Evolutionary conservation across 1,140 invertebrate genomes (phyloP), one percentile per base, ranked within the genome.

Genomic region (Eulimnadia texana): DNA sequence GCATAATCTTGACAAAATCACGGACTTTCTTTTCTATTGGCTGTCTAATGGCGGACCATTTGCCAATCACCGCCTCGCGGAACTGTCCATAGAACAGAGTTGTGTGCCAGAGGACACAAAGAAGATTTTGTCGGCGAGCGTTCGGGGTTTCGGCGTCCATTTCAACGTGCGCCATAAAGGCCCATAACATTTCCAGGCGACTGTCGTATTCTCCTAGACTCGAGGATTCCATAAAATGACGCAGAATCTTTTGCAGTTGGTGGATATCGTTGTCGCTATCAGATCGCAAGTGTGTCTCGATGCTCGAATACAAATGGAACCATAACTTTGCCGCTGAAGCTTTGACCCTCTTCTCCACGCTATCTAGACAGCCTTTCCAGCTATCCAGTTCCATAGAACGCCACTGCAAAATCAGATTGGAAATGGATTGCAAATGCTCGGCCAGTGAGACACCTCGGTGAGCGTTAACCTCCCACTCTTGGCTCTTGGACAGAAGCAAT

Each of bases 1-100:
- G 79, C n/a, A 85, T 86, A 50, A 98, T 96, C 71, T 97, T 96
- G 0, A 98, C 87, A 71, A 92, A 93, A 63, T 95, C 90, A 64
- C 86, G 86, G 1, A 98, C 70, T 72, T 93, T 88, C 74, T 93
- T 94, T 66, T 96, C 90, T 62, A 96, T 88, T 0, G 91, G 90
- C 0, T 76, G 68, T 58, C 84, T 80, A 6, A 85, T 72, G 3
- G 79, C 76, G 22, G 80, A 79, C 1, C 94, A 82, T 57, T 79
- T 77, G 1, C 76, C 72, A 0, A 74, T 69, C 0, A 98, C 79
- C 67, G 80, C 76, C 0, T 72, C 64, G 0, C 74, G 66, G 70
- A 94, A 96, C 70, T 94, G 88, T 0, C 73, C 71, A 69, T 93
- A 98, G 72, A 92, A 95, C 64, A 83, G 77, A 69, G 89, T 81